Conservation (phyloP, 2,113 vertebrate genomes). For the Tricholaema leucomelas region DNA sequence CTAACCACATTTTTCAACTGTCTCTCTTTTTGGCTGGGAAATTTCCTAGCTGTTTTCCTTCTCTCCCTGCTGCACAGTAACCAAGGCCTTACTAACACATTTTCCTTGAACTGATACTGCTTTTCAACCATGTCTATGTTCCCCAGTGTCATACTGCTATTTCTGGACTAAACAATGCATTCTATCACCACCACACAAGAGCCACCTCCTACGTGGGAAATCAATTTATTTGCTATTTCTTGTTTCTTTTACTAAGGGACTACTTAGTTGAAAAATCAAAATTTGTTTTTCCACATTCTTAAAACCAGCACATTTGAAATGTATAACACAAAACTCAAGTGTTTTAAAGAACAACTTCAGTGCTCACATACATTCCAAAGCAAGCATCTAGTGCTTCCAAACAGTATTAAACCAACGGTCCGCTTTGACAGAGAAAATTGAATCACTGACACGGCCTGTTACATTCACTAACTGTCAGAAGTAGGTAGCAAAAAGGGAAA, state of each 20-base stretch:
- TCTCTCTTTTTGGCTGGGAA: neutral
- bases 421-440: neutral
- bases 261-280: neutral
- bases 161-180: neutral
- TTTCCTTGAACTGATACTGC: neutral
- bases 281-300: neutral
- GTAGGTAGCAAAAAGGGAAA: neutral
- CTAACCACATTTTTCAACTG: neutral
- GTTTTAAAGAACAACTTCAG: neutral
- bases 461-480: neutral
- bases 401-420: conserved; percentile 14
- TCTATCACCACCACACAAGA: neutral
- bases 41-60: neutral
- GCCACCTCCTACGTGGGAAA: neutral
- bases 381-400: neutral
- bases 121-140: neutral
- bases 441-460: neutral
- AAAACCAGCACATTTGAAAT: neutral
- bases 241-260: neutral
- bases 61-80: neutral
- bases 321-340: neutral
- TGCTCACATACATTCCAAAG: neutral
- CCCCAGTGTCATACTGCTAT: neutral
- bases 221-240: neutral
- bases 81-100: neutral